Percentiles rank a stretch among this genome's conserved stretches.
Conservation (phyloP, 2,888 invertebrate genomes). For the Liposcelis brunnea region DNA sequence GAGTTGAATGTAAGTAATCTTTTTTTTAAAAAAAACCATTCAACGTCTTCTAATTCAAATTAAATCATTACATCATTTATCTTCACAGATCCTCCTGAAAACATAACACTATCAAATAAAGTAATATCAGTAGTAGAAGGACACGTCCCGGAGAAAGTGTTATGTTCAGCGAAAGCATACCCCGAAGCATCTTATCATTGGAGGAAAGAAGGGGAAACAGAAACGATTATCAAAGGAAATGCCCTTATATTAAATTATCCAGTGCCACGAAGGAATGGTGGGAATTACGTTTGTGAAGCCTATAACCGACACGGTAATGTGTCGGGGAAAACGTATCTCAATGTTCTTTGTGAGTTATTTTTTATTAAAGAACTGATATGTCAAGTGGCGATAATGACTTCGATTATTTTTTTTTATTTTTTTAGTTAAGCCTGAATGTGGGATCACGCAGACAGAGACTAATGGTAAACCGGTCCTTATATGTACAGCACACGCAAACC, state of each 20-base stretch:
- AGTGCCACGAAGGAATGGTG: conserved; percentile 50
- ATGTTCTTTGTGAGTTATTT: conserved; percentile 63
- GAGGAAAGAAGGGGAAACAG: conserved; percentile 41
- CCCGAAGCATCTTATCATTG: conserved; percentile 56
- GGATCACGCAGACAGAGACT: conserved; percentile 51
- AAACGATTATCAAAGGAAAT: conserved; percentile 25
- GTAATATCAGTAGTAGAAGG: conserved; percentile 36
- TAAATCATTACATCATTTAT: conserved; percentile 3
- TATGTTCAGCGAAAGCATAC: conserved; percentile 44
- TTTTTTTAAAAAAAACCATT: too few relatives aligned
- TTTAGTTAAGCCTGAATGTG: conserved; percentile 69
- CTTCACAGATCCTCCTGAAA: conserved; percentile 61
- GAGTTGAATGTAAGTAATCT: conserved; percentile 73
- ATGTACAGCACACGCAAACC: conserved; percentile 69
- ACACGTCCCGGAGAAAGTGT: conserved; percentile 36
- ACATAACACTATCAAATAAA: conserved; percentile 49
- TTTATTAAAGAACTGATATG: not conserved
- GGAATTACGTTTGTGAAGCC: conserved; percentile 63
- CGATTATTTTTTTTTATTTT: conserved; percentile 14
- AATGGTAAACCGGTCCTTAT: conserved; percentile 59
- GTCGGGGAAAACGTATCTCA: conserved; percentile 48
- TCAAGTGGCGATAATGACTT: conserved; percentile 2
- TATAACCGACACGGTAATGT: conserved; percentile 59
- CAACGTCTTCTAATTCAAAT: too few relatives aligned
- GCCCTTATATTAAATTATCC: conserved; percentile 44